Evolutionary conservation across 2,113 vertebrate species (phyloP), one percentile per base, ranked within the genome.

Genomic region (Rhizomys pruinosus): DNA sequence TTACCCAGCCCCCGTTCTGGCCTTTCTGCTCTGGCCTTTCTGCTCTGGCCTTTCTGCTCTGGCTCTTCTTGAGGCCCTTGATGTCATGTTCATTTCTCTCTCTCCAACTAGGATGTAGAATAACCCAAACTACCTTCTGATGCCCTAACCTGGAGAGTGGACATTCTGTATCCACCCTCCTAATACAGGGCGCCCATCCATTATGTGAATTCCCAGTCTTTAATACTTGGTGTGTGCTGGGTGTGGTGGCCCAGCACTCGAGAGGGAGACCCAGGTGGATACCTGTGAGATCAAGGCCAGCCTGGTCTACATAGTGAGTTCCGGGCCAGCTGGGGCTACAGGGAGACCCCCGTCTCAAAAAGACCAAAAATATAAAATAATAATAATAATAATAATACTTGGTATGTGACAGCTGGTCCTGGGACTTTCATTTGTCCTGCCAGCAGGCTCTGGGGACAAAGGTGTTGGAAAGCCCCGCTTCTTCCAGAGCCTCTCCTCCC

Each of bases 331-430:
- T n/a, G n/a, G n/a, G n/a, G n/a, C n/a, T n/a, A n/a, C n/a, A n/a
- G n/a, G n/a, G n/a, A n/a, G n/a, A n/a, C n/a, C n/a, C n/a, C n/a
- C n/a, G n/a, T n/a, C n/a, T n/a, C n/a, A n/a, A n/a, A n/a, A n/a
- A n/a, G n/a, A n/a, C n/a, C n/a, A n/a, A n/a, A n/a, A n/a, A n/a
- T n/a, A n/a, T n/a, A n/a, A n/a, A n/a, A n/a, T n/a, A n/a, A n/a
- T n/a, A n/a, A n/a, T n/a, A n/a, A n/a, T n/a, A n/a, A n/a, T n/a
- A n/a, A n/a, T 39, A 77, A 15, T 39, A 55, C 44, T 61, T 13
- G 19, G 10, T 29, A 7, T 11, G 27, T 39, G 37, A 23, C 27
- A 4, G 0, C 3, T 20, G 27, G 32, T 42, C n/a, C 47, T 19
- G 13, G 79, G 68, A 39, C 39, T 59, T 19, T n/a, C 16, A 1